phyloP scores from a whole-genome alignment of 64 coral and sea anemone species.

The Acropora tenuis region DNA sequence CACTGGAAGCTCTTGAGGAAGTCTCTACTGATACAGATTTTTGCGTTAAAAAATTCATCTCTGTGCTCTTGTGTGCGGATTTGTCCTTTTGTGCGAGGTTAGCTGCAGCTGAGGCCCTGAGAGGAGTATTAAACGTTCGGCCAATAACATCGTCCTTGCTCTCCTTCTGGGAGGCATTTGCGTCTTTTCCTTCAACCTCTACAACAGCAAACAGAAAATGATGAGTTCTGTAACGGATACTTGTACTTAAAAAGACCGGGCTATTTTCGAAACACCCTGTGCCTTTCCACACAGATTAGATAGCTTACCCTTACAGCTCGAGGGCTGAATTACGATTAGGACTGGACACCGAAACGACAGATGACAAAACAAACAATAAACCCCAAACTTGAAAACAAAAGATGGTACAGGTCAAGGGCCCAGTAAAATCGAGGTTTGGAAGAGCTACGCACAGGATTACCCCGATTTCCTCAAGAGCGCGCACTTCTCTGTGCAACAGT shows the following conservation, averaged over 20 bases:
- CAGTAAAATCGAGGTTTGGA: no score
- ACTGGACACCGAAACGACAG: no score
- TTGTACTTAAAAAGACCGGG: not conserved
- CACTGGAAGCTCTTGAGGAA: constrained; percentile 77
- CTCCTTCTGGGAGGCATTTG: not conserved
- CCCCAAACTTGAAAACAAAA: no score
- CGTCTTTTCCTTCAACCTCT: not conserved
- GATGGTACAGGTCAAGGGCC: no score
- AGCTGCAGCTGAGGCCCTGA: constrained; percentile 88
- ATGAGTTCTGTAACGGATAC: not conserved
- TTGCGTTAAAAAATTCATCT: constrained; percentile 10
- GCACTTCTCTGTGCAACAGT: no score
- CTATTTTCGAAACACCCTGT: no score
- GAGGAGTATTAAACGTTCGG: constrained; percentile 85
- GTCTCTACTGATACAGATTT: constrained; percentile 88
- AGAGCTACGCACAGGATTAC: no score
- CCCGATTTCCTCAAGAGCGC: no score
- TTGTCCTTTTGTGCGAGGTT: constrained; percentile 85
- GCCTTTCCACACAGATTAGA: no score
- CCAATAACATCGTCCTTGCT: constrained; percentile 75
- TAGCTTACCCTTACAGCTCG: no score
- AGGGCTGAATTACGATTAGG: no score
- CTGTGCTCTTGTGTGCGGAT: constrained; percentile 52
- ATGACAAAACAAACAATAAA: no score
- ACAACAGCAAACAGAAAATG: not conserved